Conservation (phyloP, 2,797 vertebrate species). For the Poliocrania exsul region DNA sequence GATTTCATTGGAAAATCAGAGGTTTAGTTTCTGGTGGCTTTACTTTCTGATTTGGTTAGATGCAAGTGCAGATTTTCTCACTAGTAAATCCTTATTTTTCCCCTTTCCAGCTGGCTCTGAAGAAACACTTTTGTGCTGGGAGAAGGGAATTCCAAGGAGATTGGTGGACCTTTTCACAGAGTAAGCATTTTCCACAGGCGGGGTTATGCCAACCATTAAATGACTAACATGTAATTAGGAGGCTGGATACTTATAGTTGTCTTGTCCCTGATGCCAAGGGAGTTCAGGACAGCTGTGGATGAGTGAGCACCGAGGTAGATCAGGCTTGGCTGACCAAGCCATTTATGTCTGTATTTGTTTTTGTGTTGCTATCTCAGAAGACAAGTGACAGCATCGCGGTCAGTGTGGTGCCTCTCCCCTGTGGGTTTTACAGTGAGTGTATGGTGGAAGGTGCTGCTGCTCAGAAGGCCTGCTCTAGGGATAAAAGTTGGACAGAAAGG, state of each 20-base stretch:
- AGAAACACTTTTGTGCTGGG: neutral
- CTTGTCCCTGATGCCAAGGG: slow-evolving; percentile 53
- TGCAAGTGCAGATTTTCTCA: neutral
- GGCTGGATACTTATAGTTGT: slow-evolving; percentile 63
- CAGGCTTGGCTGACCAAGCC: slow-evolving; percentile 24
- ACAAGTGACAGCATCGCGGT: fast-evolving
- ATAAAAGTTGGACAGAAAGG: slow-evolving; percentile 20
- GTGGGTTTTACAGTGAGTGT: neutral
- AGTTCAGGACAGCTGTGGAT: slow-evolving; percentile 43
- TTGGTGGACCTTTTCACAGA: slow-evolving; percentile 45
- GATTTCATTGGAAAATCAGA: neutral
- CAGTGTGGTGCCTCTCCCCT: neutral
- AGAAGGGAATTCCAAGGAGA: slow-evolving; percentile 51
- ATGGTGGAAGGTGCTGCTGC: neutral
- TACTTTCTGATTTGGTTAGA: neutral
- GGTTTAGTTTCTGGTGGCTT: neutral
- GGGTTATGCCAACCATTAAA: slow-evolving; percentile 59
- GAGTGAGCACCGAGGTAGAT: slow-evolving; percentile 11
- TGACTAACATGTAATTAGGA: slow-evolving; percentile 69
- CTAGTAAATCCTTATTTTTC: neutral
- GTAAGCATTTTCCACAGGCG: slow-evolving; percentile 71
- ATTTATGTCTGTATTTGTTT: neutral
- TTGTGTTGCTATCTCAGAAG: neutral
- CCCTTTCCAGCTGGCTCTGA: neutral
- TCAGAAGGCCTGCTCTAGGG: neutral